These are phyloP conservation scores for Aphaenogaster floridana DNA, from an alignment of 1,140 invertebrate genomes.

Conservation along the genomic window DNA sequence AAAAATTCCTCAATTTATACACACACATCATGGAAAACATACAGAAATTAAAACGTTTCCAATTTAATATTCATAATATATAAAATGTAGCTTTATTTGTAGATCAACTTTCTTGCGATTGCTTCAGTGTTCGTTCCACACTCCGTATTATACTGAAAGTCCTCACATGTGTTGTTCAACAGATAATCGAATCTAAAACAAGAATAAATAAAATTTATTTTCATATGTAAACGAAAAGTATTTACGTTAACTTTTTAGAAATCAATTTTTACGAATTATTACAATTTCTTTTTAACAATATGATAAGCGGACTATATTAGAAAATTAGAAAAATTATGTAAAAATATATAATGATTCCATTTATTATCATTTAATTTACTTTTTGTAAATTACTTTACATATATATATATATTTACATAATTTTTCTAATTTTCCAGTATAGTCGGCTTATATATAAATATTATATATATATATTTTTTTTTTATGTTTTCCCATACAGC, in stretches of 20 bases:
- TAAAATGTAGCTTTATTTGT: background rate
- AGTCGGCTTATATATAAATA: constrained; percentile 6
- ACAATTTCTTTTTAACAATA: constrained; percentile 1
- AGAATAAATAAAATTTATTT: constrained; percentile 23
- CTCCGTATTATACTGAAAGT: constrained; percentile 7
- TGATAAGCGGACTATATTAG: background rate
- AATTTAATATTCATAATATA: constrained; percentile 20
- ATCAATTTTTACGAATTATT: constrained; percentile 21
- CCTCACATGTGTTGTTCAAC: constrained; percentile 9
- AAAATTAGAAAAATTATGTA: constrained; percentile 10
- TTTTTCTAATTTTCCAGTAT: too few relatives aligned
- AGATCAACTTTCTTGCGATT: background rate
- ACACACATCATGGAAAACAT: background rate
- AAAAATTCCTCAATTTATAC: background rate
- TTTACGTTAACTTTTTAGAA: background rate
- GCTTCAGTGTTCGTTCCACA: background rate
- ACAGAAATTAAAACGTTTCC: background rate
- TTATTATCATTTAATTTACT: too few relatives aligned
- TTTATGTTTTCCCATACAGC: too few relatives aligned
- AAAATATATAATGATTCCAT: background rate
- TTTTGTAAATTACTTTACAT: too few relatives aligned
- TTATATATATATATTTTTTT: constrained; percentile 1
- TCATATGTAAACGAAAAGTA: background rate
- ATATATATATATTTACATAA: too few relatives aligned
- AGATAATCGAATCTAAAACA: constrained; percentile 25